Evolutionary conservation across 2,888 invertebrate genomes (phyloP), one percentile per base, ranked within the genome.

Genomic region (Notodonta dromedarius): DNA sequence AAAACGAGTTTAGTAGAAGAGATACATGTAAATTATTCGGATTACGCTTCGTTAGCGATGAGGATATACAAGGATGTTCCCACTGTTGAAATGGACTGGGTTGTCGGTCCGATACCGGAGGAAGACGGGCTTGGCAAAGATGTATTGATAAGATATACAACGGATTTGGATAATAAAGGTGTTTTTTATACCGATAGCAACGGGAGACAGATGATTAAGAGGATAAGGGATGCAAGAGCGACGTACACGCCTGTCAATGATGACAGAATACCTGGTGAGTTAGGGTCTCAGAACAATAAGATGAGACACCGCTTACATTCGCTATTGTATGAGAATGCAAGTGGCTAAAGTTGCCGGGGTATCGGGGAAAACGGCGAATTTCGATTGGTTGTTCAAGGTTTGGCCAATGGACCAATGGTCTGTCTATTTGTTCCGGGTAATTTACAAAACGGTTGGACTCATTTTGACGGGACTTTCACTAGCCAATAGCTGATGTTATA

Each of bases 131-230:
- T 95, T 7, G 98, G 98, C 0, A 74, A 77, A 59, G 99, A 99
- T 81, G 89, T 99, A 0, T 95, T 99, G 40, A 95, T 96, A 0
- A 94, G 95, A n/a, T 98, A 96, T 77, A 87, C 89, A 0, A 96
- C 96, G 0, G 86, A 94, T 54, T 81, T 98, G 35, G 78, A 90
- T 0, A 95, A 95, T 0, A 80, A 94, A 0, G 94, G 94, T 0
- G 89, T 89, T 0, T 99, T 99, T 85, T 98, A 96, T 83, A 99
- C 99, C 0, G 99, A 99, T 83, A 96, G 98, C 0, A 99, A 99
- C 88, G 99, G 98, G 0, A 93, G 99, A 0, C 97, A 98, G 89
- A 96, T 96, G 80, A 79, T 98, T 0, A 95, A 96, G 77, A 93
- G 98, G 54, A 92, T 94, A 0, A 89, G 95, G 42, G 94, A 97